Evolutionary conservation across 2,888 invertebrate species (phyloP), one percentile per base, ranked within the genome.

Genomic region (Polydrusus pterygomalis): DNA sequence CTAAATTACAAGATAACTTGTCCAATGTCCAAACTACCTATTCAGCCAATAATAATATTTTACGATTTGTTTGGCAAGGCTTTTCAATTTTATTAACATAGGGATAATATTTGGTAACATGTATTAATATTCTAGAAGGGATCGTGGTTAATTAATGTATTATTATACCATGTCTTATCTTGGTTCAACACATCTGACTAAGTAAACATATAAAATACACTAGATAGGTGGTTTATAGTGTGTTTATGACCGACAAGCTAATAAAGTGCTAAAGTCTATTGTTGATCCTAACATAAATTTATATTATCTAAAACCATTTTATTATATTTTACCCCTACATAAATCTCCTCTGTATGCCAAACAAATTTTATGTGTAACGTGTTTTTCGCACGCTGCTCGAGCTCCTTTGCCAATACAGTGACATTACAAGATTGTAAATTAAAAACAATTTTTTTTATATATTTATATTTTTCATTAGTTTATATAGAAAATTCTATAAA

Each of bases 211-310:
- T 64, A 30, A 47, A 64, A 7, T 47, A 25, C 2, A 64, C 25
- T 64, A 47, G 11, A 30, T 47, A 30, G 30, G 25, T 64, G 15
- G 47, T 64, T 64, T 64, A 64, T 47, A 47, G 47, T 64, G 30
- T 64, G 64, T 47, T 64, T 64, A 47, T 47, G 47, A 64, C 64
- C 30, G 10, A 30, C 15, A 64, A 30, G 47, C 64, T 64, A 47
- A 47, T 64, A 47, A 64, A 64, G 45, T 30, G 20, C 30, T 15
- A 47, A 47, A 45, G 15, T 64, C 30, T 15, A 45, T 43, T 63
- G 20, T 64, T 15, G 13, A 49, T 47, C 13, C 47, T 64, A 47
- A 30, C 30, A 45, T 64, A 64, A 64, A 64, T 47, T 64, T 30
- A 64, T 47, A 64, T 47, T 64, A 17, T 47, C 40, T 20, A 43